Evolutionary conservation across 2,113 vertebrate species (phyloP), one percentile per base, ranked within the genome.

Genomic region (Zootoca vivipara): DNA sequence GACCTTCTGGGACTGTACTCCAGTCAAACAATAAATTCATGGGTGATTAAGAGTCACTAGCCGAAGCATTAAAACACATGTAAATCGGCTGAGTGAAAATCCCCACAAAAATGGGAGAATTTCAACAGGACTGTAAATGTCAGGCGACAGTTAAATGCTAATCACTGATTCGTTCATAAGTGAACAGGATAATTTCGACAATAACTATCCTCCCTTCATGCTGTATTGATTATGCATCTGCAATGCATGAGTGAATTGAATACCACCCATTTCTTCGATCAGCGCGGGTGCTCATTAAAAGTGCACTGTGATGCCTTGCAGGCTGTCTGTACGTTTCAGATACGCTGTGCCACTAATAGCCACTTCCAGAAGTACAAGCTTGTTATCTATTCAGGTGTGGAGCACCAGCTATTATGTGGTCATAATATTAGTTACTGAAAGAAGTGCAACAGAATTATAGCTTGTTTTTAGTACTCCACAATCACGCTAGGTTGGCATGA

Each of bases 101-200:
- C 85, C 15, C 92, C 78, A 87, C 38, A 78, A 85, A 94, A 94
- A 93, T 58, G 89, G 24, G 88, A 92, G 91, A 95, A 65, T 74
- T 58, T 86, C 67, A 86, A 38, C 26, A 38, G 89, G 90, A 75
- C 87, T 91, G 92, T 90, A 94, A 94, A 93, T 90, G 92, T 94
- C 95, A 93, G 20, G 87, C 86, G 79, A 86, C 69, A 93, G 93
- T 94, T 91, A 93, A 94, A 95, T 94, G 95, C 33, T 93, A 93
- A 93, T 94, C 73, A 88, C 87, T 91, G 85, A 90, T 93, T 93
- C 91, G 90, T 72, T 87, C 87, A 78, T 75, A 93, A 95, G 87
- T 83, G 69, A 94, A 92, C 56, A 85, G 87, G 89, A 79, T 90
- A 90, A 94, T 93, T 93, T 90, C 89, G 87, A 90, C 90, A 90